These are phyloP conservation scores for Morone saxatilis DNA, from an alignment of 2,113 vertebrate species.

Conservation along the genomic window DNA sequence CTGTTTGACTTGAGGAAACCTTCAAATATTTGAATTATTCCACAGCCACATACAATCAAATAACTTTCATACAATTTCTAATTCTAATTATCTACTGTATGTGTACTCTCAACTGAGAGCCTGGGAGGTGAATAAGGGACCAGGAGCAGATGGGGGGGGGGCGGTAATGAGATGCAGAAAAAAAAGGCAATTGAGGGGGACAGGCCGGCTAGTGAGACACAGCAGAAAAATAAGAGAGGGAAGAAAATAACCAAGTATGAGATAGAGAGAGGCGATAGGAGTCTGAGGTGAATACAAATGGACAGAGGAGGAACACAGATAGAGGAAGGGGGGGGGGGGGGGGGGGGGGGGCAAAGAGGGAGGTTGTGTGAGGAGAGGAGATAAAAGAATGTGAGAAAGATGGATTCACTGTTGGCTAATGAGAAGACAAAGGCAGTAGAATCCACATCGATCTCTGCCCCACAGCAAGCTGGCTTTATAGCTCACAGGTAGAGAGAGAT, in stretches of 20 bases:
- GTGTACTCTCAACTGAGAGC: constrained; percentile 46
- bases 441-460: constrained; percentile 80
- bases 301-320: constrained; percentile 65
- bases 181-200: constrained; percentile 69
- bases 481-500: constrained; percentile 56
- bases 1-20: constrained; percentile 32
- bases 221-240: constrained; percentile 65
- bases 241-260: constrained; percentile 79
- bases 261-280: constrained; percentile 74
- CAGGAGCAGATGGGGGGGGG: constrained; percentile 70
- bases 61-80: constrained; percentile 41
- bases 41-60: constrained; percentile 39
- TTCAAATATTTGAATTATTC: constrained; percentile 59
- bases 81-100: constrained; percentile 61
- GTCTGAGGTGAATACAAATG: constrained; percentile 84
- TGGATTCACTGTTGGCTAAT: constrained; percentile 79
- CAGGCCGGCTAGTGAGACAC: constrained; percentile 67
- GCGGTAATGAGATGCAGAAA: constrained; percentile 73
- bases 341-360: constrained; percentile 22
- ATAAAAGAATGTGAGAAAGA: constrained; percentile 81
- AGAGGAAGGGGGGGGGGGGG: constrained; percentile 5
- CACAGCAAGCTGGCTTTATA: constrained; percentile 59
- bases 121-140: constrained; percentile 53
- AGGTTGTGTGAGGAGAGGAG: constrained; percentile 65
- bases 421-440: constrained; percentile 80